These are phyloP conservation scores for Patella ulyssiponensis DNA, from an alignment of 2,888 invertebrate genomes.

Conservation along the genomic window DNA sequence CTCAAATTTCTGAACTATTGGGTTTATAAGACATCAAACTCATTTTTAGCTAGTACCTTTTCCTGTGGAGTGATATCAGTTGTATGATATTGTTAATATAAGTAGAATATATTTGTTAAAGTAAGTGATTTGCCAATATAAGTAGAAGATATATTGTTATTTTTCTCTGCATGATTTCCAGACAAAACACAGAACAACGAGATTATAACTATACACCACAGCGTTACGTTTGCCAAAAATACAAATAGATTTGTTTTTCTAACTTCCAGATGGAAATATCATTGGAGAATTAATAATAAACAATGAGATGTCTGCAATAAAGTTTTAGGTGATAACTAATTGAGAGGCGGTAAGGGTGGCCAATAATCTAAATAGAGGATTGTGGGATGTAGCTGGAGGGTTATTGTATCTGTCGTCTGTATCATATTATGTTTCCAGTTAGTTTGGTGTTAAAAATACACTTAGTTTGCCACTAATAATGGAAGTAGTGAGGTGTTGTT, in stretches of 20 bases:
- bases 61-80: no score
- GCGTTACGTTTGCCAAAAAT: neutral
- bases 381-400: neutral
- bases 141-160: slow-evolving; percentile 11
- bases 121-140: neutral
- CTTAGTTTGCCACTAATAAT: neutral
- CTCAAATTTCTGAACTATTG: no score
- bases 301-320: slow-evolving; percentile 2
- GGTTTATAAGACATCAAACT: no score
- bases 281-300: slow-evolving; percentile 4
- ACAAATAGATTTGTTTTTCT: slow-evolving; percentile 12
- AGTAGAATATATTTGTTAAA: no score
- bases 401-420: neutral
- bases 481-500: neutral
- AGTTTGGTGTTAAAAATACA: neutral
- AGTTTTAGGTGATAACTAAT: neutral
- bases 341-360: neutral
- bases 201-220: neutral
- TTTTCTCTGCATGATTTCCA: slow-evolving; percentile 3
- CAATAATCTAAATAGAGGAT: neutral
- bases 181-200: slow-evolving; percentile 1
- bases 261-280: slow-evolving; percentile 12
- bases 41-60: no score
- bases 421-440: neutral
- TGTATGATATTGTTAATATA: no score